Base-by-base conservation (phyloP, 1,140 invertebrate species). In the Brachionus sp. region DNA sequence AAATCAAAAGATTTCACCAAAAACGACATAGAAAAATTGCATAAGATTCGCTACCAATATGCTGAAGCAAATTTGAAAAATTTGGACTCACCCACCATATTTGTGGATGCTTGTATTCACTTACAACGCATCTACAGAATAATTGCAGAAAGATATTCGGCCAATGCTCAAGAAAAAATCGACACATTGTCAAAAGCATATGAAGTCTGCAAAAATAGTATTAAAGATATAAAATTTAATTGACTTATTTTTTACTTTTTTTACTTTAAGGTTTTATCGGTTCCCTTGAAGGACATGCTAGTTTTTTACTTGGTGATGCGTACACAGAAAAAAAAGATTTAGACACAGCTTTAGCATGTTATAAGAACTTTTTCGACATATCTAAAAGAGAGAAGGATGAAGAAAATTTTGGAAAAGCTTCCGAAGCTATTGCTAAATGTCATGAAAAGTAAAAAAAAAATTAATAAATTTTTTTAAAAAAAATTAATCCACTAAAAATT, bases 361-460 rank as follows among this genome's bases (percentile, higher is more conserved):
- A 42, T 16, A 44, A 66, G 42, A 82, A 46, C 29, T 68, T 53
- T 37, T 37, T 39, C 42, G 62, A 82, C 6, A 66, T 66, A 16
- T 82, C 57, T 3, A 66, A 82, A 44, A 44, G 39, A 46, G 39
- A 44, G 0, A 82, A 82, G 10, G 80, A 82, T 53, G 37, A 68
- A n/a, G 62, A 66, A 68, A 66, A 39, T 37, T 82, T 82, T 46
- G 80, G 62, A 23, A 12, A 19, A 6, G 62, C 62, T 33, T 66
- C 57, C 9, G 80, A 82, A 70, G 80, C 80, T 19, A 19, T 82
- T 7, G 80, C 80, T 68, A 82, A 39, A 33, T 82, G 80, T 53
- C 35, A 82, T 44, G 44, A 82, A 82, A 82, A 82, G 80, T 82
- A 70, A 42, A 25, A 44, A 16, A 64, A 16, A 42, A 62, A n/a